Conservation (phyloP, 37 sponge, comb jelly and placozoan species). For the Mnemiopsis leidyi region DNA sequence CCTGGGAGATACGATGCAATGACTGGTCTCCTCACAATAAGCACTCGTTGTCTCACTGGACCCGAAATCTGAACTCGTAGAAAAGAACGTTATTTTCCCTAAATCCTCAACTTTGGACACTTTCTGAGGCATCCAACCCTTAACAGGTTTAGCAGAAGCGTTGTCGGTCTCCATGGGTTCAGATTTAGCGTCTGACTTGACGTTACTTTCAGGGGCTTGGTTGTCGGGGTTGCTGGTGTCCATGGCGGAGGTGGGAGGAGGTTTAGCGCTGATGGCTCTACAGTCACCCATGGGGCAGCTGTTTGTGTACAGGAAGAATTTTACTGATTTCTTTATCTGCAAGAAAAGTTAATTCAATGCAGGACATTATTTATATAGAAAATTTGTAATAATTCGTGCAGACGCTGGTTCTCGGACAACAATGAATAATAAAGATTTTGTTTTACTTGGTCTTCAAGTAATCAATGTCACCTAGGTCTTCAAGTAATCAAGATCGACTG, state of each 20-base stretch:
- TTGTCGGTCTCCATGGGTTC: background rate
- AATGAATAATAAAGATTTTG: too few relatives aligned
- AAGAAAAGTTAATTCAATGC: too few relatives aligned
- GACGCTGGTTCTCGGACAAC: too few relatives aligned
- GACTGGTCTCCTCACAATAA: background rate
- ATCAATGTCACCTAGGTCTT: too few relatives aligned
- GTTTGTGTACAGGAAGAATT: slow-evolving; percentile 31
- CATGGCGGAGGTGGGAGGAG: background rate
- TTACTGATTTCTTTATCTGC: background rate
- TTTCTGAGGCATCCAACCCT: background rate
- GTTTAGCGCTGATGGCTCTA: background rate
- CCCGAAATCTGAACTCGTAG: background rate
- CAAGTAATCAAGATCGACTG: too few relatives aligned
- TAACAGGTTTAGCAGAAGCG: background rate
- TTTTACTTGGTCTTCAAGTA: too few relatives aligned
- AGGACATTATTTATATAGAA: too few relatives aligned
- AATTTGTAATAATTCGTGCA: too few relatives aligned
- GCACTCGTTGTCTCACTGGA: background rate
- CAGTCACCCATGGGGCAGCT: slow-evolving; percentile 61
- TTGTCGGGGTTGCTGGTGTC: background rate
- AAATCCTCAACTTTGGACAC: background rate
- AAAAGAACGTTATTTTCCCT: background rate
- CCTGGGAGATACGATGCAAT: slow-evolving; percentile 32
- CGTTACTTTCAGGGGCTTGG: background rate
- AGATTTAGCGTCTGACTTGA: background rate